Base-by-base conservation (phyloP, 92 coral and sea anemone genomes). In the Plumapathes pennacea region DNA sequence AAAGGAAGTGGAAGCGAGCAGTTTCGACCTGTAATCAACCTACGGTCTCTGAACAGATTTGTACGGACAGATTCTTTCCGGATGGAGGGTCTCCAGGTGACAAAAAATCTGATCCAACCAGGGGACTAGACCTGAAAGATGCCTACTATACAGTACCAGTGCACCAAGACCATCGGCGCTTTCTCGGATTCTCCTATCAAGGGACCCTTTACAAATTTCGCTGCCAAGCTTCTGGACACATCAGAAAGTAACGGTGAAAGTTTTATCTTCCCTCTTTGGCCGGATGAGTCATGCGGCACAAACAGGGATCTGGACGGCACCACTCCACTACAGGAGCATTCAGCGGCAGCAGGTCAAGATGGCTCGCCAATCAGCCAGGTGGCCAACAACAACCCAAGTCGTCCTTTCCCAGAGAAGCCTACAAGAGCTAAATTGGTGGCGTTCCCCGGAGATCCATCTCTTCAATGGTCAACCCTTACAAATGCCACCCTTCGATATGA, bases 261-360 rank as follows among this genome's bases (percentile, higher is more conserved):
- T 13, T 20, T 45, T 78, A 14, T 44, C 78, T 5, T 38, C 72
- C 62, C 58, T 69, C 9, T 36, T 78, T 17, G 78, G 78, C 43
- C 60, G 78, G 22, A 78, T 78, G 85, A 78, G 46, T 50, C 85
- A 79, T 39, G 85, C 85, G 4, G 80, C 80, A 1, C 64, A 49
- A 29, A 71, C 74, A 4, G 80, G 55, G 1, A 25, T 61, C 38
- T 62, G 80, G 78, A 28, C 22, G 10, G 72, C 79, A 28, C 86
- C 69, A 4, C 42, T 70, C 3, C 54, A 61, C 28, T 62, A 78
- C 47, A 60, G 80, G 34, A 54, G 46, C 37, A 57, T 78, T 10
- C 78, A 70, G 22, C 68, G 67, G 32, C 54, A 49, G 67, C 64
- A 28, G 37, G 40, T 26, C 47, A 32, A 30, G 29, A 25, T 60